Evolutionary conservation across 2,888 invertebrate species (phyloP).

Genomic region (Timema podura): DNA sequence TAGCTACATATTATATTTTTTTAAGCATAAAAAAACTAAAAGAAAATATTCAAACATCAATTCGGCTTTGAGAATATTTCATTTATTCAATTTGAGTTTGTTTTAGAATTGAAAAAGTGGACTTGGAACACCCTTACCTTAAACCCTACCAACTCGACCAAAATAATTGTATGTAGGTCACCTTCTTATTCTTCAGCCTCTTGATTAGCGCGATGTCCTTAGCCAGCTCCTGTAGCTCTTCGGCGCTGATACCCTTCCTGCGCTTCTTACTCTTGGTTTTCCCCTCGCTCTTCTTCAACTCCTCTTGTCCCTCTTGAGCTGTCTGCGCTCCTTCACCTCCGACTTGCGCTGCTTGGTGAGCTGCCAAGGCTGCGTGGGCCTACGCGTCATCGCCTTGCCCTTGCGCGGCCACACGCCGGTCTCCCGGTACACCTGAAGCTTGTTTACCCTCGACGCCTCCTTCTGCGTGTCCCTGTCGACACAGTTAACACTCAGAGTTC

Average conservation of each 20-base stretch:
- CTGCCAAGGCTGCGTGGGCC: conserved; percentile 72
- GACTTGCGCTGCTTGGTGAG: conserved; percentile 68
- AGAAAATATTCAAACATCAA: background rate
- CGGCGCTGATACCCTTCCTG: conserved; percentile 58
- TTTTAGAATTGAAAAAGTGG: background rate
- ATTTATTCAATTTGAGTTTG: background rate
- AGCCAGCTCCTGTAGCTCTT: conserved; percentile 71
- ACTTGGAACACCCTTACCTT: background rate
- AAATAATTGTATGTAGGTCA: conserved; percentile 33
- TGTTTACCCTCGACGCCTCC: conserved; percentile 67
- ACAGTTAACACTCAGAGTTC: conserved; percentile 21
- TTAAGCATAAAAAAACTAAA: background rate
- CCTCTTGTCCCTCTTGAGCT: conserved; percentile 57
- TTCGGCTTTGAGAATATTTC: background rate
- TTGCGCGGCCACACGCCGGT: conserved; percentile 73
- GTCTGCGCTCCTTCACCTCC: conserved; percentile 49
- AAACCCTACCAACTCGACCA: background rate
- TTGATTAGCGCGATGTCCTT: conserved; percentile 80
- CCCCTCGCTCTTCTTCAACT: conserved; percentile 50
- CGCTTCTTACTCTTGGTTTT: conserved; percentile 44
- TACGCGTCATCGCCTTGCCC: conserved; percentile 49
- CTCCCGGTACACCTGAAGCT: conserved; percentile 63
- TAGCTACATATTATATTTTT: background rate
- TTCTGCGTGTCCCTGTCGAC: conserved; percentile 62
- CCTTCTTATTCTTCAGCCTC: conserved; percentile 79